These are phyloP conservation scores for Lucilia cuprina DNA, from an alignment of 1,140 invertebrate species.

Conservation along the genomic window DNA sequence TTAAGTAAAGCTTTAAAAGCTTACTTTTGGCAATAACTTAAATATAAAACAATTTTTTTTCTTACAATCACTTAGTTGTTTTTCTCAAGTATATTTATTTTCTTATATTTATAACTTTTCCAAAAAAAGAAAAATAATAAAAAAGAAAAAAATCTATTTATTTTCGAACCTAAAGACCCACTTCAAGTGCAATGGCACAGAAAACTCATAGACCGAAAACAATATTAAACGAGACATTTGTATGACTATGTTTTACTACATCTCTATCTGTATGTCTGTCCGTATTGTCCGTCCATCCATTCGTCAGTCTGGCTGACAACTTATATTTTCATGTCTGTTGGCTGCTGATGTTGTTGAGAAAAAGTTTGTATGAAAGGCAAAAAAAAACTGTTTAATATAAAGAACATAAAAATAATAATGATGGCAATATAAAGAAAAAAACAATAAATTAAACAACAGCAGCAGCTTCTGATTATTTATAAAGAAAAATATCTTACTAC, in stretches of 20 bases:
- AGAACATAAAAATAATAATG: neutral
- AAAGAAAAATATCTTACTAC: neutral
- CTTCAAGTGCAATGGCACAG: slow-evolving; percentile 13
- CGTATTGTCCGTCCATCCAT: too few species aligned
- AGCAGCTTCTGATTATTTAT: neutral
- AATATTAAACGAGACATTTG: neutral
- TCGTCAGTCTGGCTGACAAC: neutral
- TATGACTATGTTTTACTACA: too few species aligned
- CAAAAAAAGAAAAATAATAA: too few species aligned
- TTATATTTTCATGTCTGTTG: too few species aligned
- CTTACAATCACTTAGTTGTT: neutral
- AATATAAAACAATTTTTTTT: neutral
- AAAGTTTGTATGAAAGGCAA: neutral
- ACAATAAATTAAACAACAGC: neutral
- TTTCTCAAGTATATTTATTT: neutral
- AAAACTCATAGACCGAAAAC: neutral
- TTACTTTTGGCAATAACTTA: too few species aligned
- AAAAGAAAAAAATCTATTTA: neutral
- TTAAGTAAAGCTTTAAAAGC: too few species aligned
- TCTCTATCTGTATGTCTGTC: neutral
- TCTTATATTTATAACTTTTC: neutral
- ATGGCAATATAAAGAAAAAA: neutral
- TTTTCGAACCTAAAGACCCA: neutral
- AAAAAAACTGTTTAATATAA: neutral
- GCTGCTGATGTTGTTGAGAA: too few species aligned